A percentile compares a stretch with the other conserved stretches of the same genome.
Evolutionary conservation across 2,888 invertebrate species (phyloP).

Genomic region (Aspidiotus rigidus): DNA sequence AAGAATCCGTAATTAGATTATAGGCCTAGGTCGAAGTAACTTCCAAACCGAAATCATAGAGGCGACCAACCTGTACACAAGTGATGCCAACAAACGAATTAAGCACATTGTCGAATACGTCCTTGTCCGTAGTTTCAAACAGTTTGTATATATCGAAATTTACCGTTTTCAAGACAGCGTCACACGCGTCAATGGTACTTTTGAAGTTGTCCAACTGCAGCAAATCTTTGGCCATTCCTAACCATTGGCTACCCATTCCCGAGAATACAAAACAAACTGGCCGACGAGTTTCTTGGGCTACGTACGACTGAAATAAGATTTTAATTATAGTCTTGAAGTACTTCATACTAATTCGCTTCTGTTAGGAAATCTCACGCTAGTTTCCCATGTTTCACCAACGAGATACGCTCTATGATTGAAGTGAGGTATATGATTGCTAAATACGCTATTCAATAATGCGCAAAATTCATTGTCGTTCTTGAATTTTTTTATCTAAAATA

Average conservation of each 20-base stretch:
- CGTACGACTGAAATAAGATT: constrained; percentile 18
- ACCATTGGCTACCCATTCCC: constrained; percentile 69
- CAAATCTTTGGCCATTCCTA: constrained; percentile 57
- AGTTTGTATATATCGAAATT: constrained; percentile 45
- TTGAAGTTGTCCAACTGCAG: constrained; percentile 50
- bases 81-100: constrained; percentile 52
- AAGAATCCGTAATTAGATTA: no score
- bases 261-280: constrained; percentile 60
- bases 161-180: constrained; percentile 50
- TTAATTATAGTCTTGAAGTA: no score
- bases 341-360: not conserved
- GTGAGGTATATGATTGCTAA: constrained; percentile 42
- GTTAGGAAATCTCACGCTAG: not conserved
- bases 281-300: constrained; percentile 6
- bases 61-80: constrained; percentile 49
- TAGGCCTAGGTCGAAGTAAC: no score
- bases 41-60: no score
- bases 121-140: constrained; percentile 29
- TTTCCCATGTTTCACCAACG: no score
- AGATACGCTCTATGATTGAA: constrained; percentile 48
- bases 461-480: constrained; percentile 42
- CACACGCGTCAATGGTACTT: constrained; percentile 51
- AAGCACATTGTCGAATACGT: constrained; percentile 34
- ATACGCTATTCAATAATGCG: constrained; percentile 43
- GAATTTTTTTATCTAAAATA: constrained; percentile 38